Percentiles rank a stretch among this genome's conserved stretches.
Evolutionary conservation across 2,888 invertebrate species (phyloP).

Genomic region (Amaurobius ferox): DNA sequence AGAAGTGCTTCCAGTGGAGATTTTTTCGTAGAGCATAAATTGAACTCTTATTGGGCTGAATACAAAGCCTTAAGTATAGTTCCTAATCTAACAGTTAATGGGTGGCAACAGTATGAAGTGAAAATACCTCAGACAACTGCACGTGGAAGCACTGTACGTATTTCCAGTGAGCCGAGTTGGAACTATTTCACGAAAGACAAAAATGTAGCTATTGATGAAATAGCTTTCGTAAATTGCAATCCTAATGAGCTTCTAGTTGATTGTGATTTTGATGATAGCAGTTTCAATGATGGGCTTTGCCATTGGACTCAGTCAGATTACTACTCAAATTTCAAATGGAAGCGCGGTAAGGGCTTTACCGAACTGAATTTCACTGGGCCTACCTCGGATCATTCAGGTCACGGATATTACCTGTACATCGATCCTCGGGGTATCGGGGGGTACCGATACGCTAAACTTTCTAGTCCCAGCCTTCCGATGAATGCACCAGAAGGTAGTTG

Average conservation of each 20-base stretch:
- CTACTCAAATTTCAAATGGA: conserved; percentile 19
- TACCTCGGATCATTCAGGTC: conserved; percentile 72
- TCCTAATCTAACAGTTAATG: neutral
- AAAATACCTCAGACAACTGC: conserved; percentile 12
- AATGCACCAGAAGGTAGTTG: conserved; percentile 74
- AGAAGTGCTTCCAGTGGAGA: neutral
- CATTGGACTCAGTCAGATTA: conserved; percentile 43
- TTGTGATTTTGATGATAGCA: conserved; percentile 71
- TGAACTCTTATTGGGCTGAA: neutral
- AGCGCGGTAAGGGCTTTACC: conserved; percentile 42
- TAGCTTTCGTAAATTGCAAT: conserved; percentile 69
- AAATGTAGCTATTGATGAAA: conserved; percentile 58
- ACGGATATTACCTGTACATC: conserved; percentile 63
- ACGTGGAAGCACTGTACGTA: conserved; percentile 13
- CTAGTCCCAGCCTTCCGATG: conserved; percentile 56
- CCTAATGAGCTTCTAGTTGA: conserved; percentile 69
- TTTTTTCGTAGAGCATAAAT: conserved; percentile 35
- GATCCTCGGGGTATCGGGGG: neutral
- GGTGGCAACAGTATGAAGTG: conserved; percentile 40
- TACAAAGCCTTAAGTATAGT: neutral
- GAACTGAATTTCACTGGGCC: conserved; percentile 56
- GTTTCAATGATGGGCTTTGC: conserved; percentile 52
- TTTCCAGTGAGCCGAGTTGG: conserved; percentile 19
- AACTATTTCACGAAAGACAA: neutral
- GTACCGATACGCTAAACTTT: conserved; percentile 21